phyloP scores from a whole-genome alignment of 2,797 vertebrate species.

The Loriculus beryllinus region DNA sequence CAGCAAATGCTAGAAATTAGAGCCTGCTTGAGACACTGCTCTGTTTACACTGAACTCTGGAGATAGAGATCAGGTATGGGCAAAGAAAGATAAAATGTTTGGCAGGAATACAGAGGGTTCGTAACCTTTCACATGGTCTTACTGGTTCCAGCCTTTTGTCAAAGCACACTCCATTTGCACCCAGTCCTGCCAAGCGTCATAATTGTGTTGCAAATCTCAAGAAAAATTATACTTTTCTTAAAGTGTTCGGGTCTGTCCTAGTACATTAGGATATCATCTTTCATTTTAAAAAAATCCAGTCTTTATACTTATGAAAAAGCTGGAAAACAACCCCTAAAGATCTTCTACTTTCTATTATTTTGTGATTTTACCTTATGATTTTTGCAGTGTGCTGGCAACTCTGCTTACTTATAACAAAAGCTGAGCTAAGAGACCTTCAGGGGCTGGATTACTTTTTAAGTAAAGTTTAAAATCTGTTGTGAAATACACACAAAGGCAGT shows the following conservation, averaged over 20 bases:
- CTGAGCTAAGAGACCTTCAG: background rate
- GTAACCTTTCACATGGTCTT: background rate
- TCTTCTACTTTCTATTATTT: background rate
- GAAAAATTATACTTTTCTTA: background rate
- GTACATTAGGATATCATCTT: background rate
- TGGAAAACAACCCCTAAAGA: background rate
- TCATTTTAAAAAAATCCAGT: background rate
- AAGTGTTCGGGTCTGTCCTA: background rate
- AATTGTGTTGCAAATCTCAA: background rate
- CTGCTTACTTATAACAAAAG: background rate
- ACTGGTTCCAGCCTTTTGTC: background rate
- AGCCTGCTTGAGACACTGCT: background rate
- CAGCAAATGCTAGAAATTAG: background rate
- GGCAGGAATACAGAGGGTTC: background rate
- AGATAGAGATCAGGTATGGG: background rate
- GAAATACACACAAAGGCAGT: background rate
- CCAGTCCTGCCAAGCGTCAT: background rate
- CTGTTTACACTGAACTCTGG: background rate
- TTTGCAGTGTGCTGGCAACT: background rate
- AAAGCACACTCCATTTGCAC: background rate
- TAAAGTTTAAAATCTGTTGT: background rate
- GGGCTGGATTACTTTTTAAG: background rate
- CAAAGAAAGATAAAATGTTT: background rate
- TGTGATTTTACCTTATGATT: background rate
- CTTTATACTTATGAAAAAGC: background rate